These are phyloP conservation scores for Aulostomus chinensis DNA, from an alignment of 2,797 vertebrate genomes.

Conservation along the genomic window DNA sequence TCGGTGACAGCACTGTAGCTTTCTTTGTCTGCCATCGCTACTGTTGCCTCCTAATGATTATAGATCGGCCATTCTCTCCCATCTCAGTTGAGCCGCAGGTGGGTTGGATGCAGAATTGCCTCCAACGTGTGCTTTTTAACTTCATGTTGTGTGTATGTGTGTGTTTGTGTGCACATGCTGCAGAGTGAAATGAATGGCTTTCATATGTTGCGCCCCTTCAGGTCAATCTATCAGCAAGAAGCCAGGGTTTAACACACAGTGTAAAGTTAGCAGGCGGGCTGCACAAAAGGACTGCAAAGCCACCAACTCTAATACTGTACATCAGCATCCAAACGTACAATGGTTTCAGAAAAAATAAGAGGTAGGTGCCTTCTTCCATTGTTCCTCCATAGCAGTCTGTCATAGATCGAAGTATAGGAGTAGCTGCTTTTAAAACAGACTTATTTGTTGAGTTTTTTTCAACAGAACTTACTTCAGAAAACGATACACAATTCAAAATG, in stretches of 20 bases:
- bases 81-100: constrained; percentile 50
- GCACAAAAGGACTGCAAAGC: constrained; percentile 18
- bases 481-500: too few species aligned
- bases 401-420: too few species aligned
- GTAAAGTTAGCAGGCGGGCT: constrained; percentile 48
- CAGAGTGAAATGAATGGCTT: constrained; percentile 74
- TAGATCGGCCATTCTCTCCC: constrained; percentile 67
- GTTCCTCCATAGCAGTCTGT: background rate
- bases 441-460: too few species aligned
- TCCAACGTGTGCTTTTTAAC: constrained; percentile 27
- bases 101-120: constrained; percentile 61
- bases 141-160: constrained; percentile 33
- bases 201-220: constrained; percentile 66
- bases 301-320: constrained; percentile 20
- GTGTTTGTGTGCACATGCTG: constrained; percentile 1
- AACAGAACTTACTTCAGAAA: too few species aligned
- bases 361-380: background rate
- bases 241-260: constrained; percentile 44
- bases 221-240: constrained; percentile 69
- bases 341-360: too few species aligned
- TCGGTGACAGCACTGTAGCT: constrained; percentile 67
- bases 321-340: too few species aligned
- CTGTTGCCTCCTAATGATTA: constrained; percentile 77
- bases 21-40: constrained; percentile 60
- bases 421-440: too few species aligned